These are phyloP conservation scores for Neopipo cinnamomea DNA, from an alignment of 2,113 vertebrate species.

Conservation along the genomic window DNA sequence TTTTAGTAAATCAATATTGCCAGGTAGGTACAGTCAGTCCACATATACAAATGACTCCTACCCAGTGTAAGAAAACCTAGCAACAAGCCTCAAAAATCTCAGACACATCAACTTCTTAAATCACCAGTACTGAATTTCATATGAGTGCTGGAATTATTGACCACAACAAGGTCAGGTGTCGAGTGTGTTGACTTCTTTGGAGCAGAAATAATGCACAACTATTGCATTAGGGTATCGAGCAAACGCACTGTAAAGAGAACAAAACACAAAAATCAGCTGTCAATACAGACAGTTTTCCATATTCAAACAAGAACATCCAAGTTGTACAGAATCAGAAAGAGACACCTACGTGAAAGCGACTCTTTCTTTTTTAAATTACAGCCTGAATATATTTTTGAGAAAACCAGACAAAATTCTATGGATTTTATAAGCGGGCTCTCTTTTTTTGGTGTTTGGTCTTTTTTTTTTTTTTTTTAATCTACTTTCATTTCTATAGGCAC, in stretches of 20 bases:
- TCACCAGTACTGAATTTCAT: not conserved
- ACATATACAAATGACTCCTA: constrained; percentile 27
- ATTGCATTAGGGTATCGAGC: constrained; percentile 95
- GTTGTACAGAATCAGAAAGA: not conserved
- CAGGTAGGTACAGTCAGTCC: constrained; percentile 24
- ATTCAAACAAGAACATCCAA: not conserved
- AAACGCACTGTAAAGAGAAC: constrained; percentile 83
- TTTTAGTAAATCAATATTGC: constrained; percentile 34
- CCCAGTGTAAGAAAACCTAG: not conserved
- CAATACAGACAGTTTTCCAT: not conserved
- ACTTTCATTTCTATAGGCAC: not conserved
- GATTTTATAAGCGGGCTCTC: not conserved
- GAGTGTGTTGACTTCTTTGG: constrained; percentile 88
- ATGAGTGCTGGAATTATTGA: not conserved
- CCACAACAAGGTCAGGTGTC: constrained; percentile 78
- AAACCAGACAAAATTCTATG: not conserved
- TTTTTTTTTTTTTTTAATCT: not conserved
- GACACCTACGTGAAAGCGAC: not conserved
- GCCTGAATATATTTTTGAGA: not conserved
- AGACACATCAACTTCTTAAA: not conserved
- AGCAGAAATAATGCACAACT: constrained; percentile 99
- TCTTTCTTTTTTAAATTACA: not conserved
- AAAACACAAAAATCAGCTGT: not conserved
- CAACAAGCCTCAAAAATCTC: constrained; percentile 10
- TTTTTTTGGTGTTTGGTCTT: not conserved